phyloP scores from a whole-genome alignment of 2,888 invertebrate genomes.

The Pterostichus niger region DNA sequence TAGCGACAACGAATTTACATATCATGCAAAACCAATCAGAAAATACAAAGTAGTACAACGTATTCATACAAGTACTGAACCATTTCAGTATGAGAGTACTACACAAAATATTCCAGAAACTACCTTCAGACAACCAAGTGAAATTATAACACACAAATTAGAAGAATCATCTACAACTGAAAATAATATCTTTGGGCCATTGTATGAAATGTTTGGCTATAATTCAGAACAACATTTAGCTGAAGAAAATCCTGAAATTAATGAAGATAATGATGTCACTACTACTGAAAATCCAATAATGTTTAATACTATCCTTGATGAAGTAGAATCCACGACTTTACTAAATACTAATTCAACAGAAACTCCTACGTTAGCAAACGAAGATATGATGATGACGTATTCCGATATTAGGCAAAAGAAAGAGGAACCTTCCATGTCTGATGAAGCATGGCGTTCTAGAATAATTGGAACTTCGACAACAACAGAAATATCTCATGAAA shows the following conservation, averaged over 20 bases:
- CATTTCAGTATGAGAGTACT: conserved; percentile 70
- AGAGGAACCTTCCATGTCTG: background rate
- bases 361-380: background rate
- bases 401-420: too few relatives aligned
- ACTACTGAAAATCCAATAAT: conserved; percentile 55
- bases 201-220: conserved; percentile 76
- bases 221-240: conserved; percentile 14
- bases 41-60: conserved; percentile 73
- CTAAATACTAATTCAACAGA: conserved; percentile 65
- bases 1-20: conserved; percentile 71
- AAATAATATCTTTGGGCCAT: conserved; percentile 72
- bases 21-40: conserved; percentile 73
- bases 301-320: conserved; percentile 65
- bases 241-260: conserved; percentile 53
- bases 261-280: conserved; percentile 65
- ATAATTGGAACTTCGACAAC: conserved; percentile 88
- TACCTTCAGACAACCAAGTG: conserved; percentile 70
- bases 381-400: background rate
- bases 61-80: conserved; percentile 65
- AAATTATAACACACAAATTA: conserved; percentile 75
- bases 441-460: conserved; percentile 79
- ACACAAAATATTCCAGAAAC: conserved; percentile 72
- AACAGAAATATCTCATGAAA: conserved; percentile 90
- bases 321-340: conserved; percentile 63
- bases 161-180: conserved; percentile 71